These are phyloP conservation scores for Excalfactoria chinensis DNA, from an alignment of 2,113 vertebrate genomes.

Conservation along the genomic window DNA sequence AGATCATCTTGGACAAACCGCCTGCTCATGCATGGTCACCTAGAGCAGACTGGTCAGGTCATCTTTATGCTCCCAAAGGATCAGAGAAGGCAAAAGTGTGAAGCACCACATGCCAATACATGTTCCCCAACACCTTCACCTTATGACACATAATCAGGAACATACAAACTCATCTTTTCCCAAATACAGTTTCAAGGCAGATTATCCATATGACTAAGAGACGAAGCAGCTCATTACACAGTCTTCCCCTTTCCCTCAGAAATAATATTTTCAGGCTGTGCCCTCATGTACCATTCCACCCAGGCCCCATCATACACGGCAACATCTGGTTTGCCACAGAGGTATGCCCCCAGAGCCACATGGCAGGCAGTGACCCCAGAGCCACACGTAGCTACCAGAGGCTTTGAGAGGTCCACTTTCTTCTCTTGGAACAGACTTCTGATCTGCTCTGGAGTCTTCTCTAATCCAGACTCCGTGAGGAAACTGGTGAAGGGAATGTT, in stretches of 20 bases:
- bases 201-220: neutral
- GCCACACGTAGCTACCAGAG: slow-evolving; percentile 88
- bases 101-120: neutral
- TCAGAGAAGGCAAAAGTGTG: neutral
- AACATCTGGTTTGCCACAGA: slow-evolving; percentile 86
- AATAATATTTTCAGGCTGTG: slow-evolving; percentile 85
- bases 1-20: neutral
- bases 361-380: slow-evolving; percentile 95
- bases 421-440: slow-evolving; percentile 82
- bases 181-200: slow-evolving; percentile 48
- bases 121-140: neutral
- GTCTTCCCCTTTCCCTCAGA: slow-evolving; percentile 87
- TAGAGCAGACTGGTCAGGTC: neutral
- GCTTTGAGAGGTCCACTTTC: slow-evolving; percentile 83
- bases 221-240: slow-evolving; percentile 45
- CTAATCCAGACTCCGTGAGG: slow-evolving; percentile 83
- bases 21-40: neutral
- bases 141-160: neutral
- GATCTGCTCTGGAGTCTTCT: slow-evolving; percentile 83
- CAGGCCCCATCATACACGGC: slow-evolving; percentile 92
- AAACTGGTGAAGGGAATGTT: slow-evolving; percentile 92
- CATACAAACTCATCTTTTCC: neutral
- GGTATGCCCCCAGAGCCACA: slow-evolving; percentile 85
- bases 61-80: neutral
- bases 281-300: slow-evolving; percentile 92